Evolutionary conservation across 2,113 vertebrate genomes (phyloP).

Genomic region (Melanerpes formicivorus): DNA sequence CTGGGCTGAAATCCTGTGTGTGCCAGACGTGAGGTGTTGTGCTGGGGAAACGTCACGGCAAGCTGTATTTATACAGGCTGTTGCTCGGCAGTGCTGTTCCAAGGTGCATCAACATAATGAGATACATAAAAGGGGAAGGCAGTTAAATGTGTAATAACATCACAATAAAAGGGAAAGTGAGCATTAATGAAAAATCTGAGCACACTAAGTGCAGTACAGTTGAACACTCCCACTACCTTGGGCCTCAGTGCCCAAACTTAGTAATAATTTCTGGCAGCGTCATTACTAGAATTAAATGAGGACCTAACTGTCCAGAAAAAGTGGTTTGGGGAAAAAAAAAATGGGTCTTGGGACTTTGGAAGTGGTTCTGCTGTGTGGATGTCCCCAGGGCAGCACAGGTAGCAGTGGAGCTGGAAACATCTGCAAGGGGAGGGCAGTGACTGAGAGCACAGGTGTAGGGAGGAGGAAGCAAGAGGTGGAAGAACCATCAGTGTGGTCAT

Average conservation of each 20-base stretch:
- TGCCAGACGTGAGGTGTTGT: neutral
- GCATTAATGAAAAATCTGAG: conserved; percentile 50
- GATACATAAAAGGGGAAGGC: conserved; percentile 54
- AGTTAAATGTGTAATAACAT: conserved; percentile 54
- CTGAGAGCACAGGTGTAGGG: neutral
- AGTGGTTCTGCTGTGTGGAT: neutral
- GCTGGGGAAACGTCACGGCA: neutral
- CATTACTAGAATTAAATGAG: conserved; percentile 7
- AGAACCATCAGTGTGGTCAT: neutral
- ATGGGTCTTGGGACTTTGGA: neutral
- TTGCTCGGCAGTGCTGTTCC: conserved; percentile 49
- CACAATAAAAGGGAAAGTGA: conserved; percentile 54
- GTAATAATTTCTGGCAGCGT: conserved; percentile 21
- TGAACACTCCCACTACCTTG: neutral
- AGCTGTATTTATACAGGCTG: conserved; percentile 28
- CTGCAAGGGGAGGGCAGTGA: neutral
- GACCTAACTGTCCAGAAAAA: conserved; percentile 12
- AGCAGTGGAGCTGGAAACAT: neutral
- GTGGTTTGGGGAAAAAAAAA: neutral
- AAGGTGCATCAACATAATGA: conserved; percentile 59
- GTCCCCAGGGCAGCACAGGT: neutral
- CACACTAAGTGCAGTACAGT: neutral
- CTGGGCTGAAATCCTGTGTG: neutral
- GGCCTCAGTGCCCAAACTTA: neutral
- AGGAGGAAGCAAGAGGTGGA: neutral